Conservation (phyloP, 1,140 invertebrate genomes). For the Nomia melanderi region DNA sequence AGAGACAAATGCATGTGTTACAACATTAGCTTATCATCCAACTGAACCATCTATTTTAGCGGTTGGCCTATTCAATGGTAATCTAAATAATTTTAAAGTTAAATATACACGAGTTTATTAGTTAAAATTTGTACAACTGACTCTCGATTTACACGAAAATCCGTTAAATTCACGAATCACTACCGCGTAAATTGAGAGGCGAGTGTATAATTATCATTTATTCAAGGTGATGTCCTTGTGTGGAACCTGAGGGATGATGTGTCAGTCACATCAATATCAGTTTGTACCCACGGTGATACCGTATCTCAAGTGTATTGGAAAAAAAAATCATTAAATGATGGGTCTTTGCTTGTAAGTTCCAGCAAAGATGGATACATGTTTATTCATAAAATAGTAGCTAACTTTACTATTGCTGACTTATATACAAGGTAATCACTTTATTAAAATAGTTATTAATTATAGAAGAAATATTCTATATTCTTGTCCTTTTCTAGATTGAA, state of each 20-base stretch:
- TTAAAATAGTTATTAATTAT: not conserved
- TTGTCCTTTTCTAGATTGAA: slow-evolving; percentile 69
- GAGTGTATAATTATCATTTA: slow-evolving; percentile 26
- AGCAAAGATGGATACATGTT: slow-evolving; percentile 77
- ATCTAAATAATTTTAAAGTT: slow-evolving; percentile 7
- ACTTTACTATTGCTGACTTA: slow-evolving; percentile 69
- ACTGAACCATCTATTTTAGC: slow-evolving; percentile 78
- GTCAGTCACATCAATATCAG: slow-evolving; percentile 65
- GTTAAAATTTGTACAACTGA: not conserved
- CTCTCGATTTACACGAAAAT: too few species aligned
- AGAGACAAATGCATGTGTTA: slow-evolving; percentile 76
- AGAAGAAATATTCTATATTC: not conserved
- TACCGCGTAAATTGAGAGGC: too few species aligned
- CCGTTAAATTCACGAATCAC: too few species aligned
- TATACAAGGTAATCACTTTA: slow-evolving; percentile 66
- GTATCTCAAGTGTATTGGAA: slow-evolving; percentile 76
- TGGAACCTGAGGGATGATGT: slow-evolving; percentile 78
- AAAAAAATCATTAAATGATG: slow-evolving; percentile 69
- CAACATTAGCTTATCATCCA: slow-evolving; percentile 76
- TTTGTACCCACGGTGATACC: slow-evolving; percentile 74
- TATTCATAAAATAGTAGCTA: slow-evolving; percentile 72
- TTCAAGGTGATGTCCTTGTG: slow-evolving; percentile 76
- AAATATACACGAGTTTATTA: not conserved
- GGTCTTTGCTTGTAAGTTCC: slow-evolving; percentile 69
- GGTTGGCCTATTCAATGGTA: slow-evolving; percentile 78